A percentile compares a stretch with the other conserved stretches of the same genome.
Conservation (phyloP, 2,888 invertebrate genomes). For the Drosophila lutescens region DNA sequence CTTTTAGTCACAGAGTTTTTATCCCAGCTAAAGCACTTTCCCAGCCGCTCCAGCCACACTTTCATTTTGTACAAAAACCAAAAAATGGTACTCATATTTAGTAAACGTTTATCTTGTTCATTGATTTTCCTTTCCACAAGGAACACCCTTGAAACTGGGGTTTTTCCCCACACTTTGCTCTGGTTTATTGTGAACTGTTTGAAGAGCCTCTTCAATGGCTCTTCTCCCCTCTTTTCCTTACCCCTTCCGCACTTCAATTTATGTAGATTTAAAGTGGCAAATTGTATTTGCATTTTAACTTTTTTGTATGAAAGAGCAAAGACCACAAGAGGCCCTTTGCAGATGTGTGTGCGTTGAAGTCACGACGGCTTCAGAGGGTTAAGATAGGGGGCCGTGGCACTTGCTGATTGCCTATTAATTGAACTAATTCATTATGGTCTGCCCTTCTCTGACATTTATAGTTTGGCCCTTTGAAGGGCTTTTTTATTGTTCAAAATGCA, state of each 20-base stretch:
- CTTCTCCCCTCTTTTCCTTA: constrained; percentile 3
- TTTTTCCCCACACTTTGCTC: constrained; percentile 11
- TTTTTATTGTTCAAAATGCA: background rate
- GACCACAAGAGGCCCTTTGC: constrained; percentile 70
- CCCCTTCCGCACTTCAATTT: constrained; percentile 54
- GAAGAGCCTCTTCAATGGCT: constrained; percentile 60
- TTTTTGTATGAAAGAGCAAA: constrained; percentile 49
- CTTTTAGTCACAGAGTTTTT: constrained; percentile 12
- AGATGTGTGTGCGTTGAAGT: constrained; percentile 1
- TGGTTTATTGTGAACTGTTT: constrained; percentile 63
- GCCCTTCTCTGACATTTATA: constrained; percentile 8
- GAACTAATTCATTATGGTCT: constrained; percentile 21
- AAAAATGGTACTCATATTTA: constrained; percentile 31
- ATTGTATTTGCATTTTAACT: constrained; percentile 76
- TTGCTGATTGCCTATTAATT: constrained; percentile 43
- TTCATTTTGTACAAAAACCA: background rate
- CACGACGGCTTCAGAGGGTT: constrained; percentile 9
- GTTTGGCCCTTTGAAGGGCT: background rate
- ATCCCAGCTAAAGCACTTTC: background rate
- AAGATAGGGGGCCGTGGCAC: constrained; percentile 5
- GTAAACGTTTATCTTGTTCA: constrained; percentile 46
- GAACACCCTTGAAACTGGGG: constrained; percentile 21
- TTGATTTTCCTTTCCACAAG: constrained; percentile 56
- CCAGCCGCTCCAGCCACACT: constrained; percentile 1
- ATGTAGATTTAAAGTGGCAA: constrained; percentile 77